Conservation (phyloP, 2,797 vertebrate genomes). For the Scomberomorus guttatus region DNA sequence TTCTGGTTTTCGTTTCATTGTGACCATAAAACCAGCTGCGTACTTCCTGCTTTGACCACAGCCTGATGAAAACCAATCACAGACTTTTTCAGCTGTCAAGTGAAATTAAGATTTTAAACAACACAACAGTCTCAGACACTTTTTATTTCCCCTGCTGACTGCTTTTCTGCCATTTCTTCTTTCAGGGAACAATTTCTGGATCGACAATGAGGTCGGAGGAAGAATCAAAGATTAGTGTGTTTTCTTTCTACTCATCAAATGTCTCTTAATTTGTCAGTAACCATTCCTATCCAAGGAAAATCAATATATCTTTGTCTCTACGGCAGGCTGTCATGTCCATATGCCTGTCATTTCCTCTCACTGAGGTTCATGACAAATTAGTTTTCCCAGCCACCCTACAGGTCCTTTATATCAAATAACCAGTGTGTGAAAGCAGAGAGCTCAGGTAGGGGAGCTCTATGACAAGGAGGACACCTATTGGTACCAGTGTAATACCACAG, state of each 20-base stretch:
- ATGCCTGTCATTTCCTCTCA: conserved; percentile 20
- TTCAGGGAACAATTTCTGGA: neutral
- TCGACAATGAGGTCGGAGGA: neutral
- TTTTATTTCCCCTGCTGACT: neutral
- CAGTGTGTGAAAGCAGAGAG: neutral
- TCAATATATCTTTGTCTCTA: conserved; percentile 1
- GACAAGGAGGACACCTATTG: conserved; percentile 69
- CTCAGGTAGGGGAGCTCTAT: conserved; percentile 9
- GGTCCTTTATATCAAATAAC: neutral
- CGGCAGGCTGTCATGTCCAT: neutral
- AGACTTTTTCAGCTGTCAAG: neutral
- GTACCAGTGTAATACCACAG: conserved; percentile 46
- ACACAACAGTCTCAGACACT: neutral
- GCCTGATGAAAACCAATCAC: neutral
- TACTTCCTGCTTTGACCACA: neutral
- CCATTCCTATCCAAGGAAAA: neutral
- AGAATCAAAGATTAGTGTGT: neutral
- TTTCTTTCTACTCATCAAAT: neutral
- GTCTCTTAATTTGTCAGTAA: neutral
- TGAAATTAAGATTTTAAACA: conserved; percentile 10
- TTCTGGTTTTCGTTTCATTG: neutral
- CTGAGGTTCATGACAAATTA: neutral
- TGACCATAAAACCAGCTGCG: neutral
- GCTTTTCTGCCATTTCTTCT: neutral
- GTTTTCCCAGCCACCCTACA: conserved; percentile 16